A percentile compares a stretch with the other conserved stretches of the same genome.
phyloP scores from a whole-genome alignment of 2,797 vertebrate genomes.

The Lycodopsis pacificus region DNA sequence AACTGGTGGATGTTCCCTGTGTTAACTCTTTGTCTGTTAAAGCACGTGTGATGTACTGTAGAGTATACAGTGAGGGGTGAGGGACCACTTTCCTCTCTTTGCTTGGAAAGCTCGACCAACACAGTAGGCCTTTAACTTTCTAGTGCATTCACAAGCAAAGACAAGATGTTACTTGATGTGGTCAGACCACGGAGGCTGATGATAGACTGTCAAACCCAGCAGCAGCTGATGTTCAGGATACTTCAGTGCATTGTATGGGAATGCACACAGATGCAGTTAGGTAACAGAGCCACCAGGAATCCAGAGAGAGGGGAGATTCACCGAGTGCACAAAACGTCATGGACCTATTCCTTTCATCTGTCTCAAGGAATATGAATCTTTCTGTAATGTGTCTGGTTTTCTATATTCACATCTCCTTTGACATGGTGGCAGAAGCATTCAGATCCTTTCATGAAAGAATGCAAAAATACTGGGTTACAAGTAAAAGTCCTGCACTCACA shows the following conservation, averaged over 20 bases:
- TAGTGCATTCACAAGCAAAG: slow-evolving; percentile 59
- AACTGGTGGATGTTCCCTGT: slow-evolving; percentile 58
- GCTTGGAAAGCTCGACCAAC: slow-evolving; percentile 53
- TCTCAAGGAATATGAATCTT: neutral
- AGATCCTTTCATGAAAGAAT: neutral
- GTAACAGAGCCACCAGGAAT: slow-evolving; percentile 65
- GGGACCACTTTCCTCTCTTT: slow-evolving; percentile 65
- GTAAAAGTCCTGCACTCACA: neutral
- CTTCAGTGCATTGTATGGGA: slow-evolving; percentile 72
- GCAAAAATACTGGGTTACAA: neutral
- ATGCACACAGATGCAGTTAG: slow-evolving; percentile 72
- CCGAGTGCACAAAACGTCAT: neutral
- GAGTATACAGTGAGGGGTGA: slow-evolving; percentile 19
- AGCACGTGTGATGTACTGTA: slow-evolving; percentile 29
- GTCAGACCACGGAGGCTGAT: slow-evolving; percentile 76
- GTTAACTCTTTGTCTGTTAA: slow-evolving; percentile 56
- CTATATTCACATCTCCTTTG: neutral
- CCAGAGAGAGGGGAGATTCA: slow-evolving; percentile 43
- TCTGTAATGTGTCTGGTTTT: neutral
- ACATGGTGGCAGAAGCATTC: neutral
- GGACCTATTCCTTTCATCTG: neutral
- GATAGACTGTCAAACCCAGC: slow-evolving; percentile 73
- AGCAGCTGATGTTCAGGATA: slow-evolving; percentile 66
- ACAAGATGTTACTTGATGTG: slow-evolving; percentile 78
- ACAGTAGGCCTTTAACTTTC: slow-evolving; percentile 56